Evolutionary conservation across 2,888 invertebrate species (phyloP), one percentile per base, ranked within the genome.

Genomic region (Allophyes oxyacanthae): DNA sequence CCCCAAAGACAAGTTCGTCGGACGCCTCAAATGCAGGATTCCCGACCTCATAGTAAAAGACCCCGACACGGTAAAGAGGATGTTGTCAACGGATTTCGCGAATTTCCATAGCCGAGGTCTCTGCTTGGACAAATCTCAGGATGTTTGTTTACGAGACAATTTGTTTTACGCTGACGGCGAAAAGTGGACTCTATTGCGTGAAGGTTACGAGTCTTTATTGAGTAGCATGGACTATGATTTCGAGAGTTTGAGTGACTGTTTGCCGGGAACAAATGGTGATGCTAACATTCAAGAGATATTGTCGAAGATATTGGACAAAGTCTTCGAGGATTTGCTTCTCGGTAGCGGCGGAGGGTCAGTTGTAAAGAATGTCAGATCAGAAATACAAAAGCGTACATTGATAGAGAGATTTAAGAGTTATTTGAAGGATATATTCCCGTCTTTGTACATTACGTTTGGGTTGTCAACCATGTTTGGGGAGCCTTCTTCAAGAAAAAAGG

Each of bases 101-200:
- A 86, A 91, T 90, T 94, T 94, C 88, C 89, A 91, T 85, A 87
- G 89, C 82, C 86, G 93, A 84, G 94, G 94, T 78, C 88, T 90
- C 75, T 87, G 85, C 82, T 88, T 94, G 87, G 91, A 91, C 89
- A 92, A 91, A 88, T 92, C 93, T 84, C 86, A 82, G 88, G 94
- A 94, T 92, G 89, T 92, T 91, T 93, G 92, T 90, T 86, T 94
- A 88, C 89, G 89, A 89, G 90, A 93, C 91, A 94, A 94, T 91
- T 89, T 92, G 85, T 94, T 92, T 85, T 92, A 92, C 75, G 86
- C 90, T 13, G 91, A 93, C 73, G 92, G 89, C 33, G 92, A 92
- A 86, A 93, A 92, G 62, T 92, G 94, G 91, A 91, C 90, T 71
- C 72, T 92, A 78, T 67, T 92, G 66, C 85, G 90, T 0, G 81